Evolutionary conservation across 2,888 invertebrate species (phyloP).

Genomic region (Tetheella fluctuosa): DNA sequence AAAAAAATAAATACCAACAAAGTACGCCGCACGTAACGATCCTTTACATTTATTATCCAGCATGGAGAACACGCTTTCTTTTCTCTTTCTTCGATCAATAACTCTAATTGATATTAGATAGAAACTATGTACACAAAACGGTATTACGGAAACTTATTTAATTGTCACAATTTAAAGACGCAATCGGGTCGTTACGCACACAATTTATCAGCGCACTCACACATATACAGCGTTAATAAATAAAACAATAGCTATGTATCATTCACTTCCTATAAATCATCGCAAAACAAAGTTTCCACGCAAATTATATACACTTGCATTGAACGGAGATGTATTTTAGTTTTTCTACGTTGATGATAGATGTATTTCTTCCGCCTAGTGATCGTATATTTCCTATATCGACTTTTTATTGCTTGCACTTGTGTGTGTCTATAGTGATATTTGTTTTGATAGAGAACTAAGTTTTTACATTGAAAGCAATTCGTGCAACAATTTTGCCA

Average conservation of each 20-base stretch:
- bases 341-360: background rate
- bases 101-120: slow-evolving; percentile 1
- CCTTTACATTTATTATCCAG: background rate
- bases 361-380: slow-evolving; percentile 5
- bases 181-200: slow-evolving; percentile 6
- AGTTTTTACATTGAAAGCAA: background rate
- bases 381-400: slow-evolving; percentile 7
- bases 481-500: background rate
- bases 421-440: background rate
- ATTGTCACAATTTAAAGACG: slow-evolving; percentile 11
- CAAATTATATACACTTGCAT: slow-evolving; percentile 20
- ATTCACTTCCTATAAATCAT: slow-evolving; percentile 29
- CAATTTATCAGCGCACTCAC: slow-evolving; percentile 6
- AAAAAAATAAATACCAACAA: too few relatives aligned
- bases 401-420: background rate
- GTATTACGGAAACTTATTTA: slow-evolving; percentile 13
- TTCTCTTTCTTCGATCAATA: background rate
- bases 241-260: slow-evolving; percentile 16
- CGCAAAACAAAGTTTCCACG: slow-evolving; percentile 32
- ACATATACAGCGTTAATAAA: slow-evolving; percentile 15
- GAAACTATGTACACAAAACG: background rate
- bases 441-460: background rate
- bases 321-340: slow-evolving; percentile 7
- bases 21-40: too few relatives aligned
- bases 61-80: too few relatives aligned